Evolutionary conservation across 2,888 invertebrate genomes (phyloP).

Genomic region (Sminthurides aquaticus): DNA sequence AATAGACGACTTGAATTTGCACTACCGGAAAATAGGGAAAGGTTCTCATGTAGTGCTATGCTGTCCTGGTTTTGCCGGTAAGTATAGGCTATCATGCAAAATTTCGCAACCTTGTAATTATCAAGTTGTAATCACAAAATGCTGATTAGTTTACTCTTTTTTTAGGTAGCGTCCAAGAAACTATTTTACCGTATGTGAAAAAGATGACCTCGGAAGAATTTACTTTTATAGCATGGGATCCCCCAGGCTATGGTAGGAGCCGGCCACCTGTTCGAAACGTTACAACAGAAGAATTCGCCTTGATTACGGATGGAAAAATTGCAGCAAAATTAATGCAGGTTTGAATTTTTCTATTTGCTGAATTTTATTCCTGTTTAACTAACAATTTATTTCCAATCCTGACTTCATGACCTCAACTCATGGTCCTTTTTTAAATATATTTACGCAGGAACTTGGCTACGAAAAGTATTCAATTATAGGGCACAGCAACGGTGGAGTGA

Average conservation of each 20-base stretch:
- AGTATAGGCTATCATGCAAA: neutral
- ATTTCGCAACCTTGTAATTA: too few relatives aligned
- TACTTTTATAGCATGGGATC: conserved; percentile 8
- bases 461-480: conserved; percentile 6
- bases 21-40: conserved; percentile 6
- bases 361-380: too few relatives aligned
- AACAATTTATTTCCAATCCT: too few relatives aligned
- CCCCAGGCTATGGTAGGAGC: conserved; percentile 10
- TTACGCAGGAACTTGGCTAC: neutral
- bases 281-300: neutral
- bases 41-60: conserved; percentile 3
- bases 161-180: neutral
- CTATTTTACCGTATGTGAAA: neutral
- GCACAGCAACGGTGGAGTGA: conserved; percentile 1
- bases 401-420: too few relatives aligned
- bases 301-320: conserved; percentile 3
- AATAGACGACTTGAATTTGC: conserved; percentile 1
- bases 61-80: conserved; percentile 9
- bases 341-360: neutral
- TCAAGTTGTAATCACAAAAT: neutral
- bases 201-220: conserved; percentile 4
- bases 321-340: conserved; percentile 10
- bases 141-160: neutral
- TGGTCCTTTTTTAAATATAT: neutral
- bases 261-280: conserved; percentile 5